Evolutionary conservation across 2,888 invertebrate genomes (phyloP), one percentile per base, ranked within the genome.

Genomic region (Digitonthophagus gazella): DNA sequence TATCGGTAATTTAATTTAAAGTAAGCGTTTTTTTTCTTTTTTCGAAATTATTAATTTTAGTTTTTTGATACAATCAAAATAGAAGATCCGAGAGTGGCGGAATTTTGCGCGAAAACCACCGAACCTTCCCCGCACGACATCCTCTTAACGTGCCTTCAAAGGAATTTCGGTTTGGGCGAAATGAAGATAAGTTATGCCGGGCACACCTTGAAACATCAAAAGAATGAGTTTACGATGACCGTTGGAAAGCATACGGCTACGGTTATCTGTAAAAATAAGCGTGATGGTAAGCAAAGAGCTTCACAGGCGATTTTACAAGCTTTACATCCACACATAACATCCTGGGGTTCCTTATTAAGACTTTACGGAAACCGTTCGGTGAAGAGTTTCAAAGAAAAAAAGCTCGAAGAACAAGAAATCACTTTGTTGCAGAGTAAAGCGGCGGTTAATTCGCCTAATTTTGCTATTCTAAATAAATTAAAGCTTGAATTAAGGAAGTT

Each of bases 91-190:
- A 88, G 98, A 73, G 94, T 98, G 20, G 90, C 93, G 58, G 97
- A 97, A 83, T 92, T 98, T 82, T 98, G 97, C 83, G 92, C 93
- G n/a, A 96, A 96, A 81, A 95, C 97, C 0, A 96, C 97, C 64
- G 97, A 98, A 83, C 96, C 96, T 0, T 92, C 94, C 6, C 98
- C 98, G 0, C 97, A 96, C 85, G 93, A 96, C 75, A 93, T 98
- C 72, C 86, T 98, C 67, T 85, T 96, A 63, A 97, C 96, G 3
- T 97, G 97, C 79, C 86, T 97, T 70, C 93, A 96, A 80, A 85
- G 97, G 74, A 97, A 98, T 85, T 96, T 93, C 82, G 97, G 97
- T 28, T 87, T 95, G 71, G 93, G 93, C 44, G 95, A 97, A 82
- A 89, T 95, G 61, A 91, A 95, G 78, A 93, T 97, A 70, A 89